phyloP scores from a whole-genome alignment of 2,797 vertebrate species.

The Poecile montanus region DNA sequence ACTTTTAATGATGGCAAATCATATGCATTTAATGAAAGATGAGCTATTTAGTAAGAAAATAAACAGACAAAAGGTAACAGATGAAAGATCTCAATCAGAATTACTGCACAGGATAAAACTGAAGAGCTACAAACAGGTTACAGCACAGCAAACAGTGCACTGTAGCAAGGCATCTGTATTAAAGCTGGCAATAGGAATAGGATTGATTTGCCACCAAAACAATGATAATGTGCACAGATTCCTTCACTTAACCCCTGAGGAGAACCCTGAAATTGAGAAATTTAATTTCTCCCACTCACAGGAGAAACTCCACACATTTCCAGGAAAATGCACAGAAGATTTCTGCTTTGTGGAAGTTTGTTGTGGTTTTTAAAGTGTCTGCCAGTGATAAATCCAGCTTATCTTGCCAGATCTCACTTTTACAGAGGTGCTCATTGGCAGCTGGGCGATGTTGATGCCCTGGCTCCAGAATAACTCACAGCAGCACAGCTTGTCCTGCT shows the following conservation, averaged over 20 bases:
- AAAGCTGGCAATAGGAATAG: not conserved
- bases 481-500: not conserved
- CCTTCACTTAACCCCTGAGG: not conserved
- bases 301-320: not conserved
- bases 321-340: not conserved
- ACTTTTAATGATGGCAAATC: not conserved
- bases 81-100: accelerated
- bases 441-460: not conserved
- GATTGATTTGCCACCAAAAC: not conserved
- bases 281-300: not conserved
- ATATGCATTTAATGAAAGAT: accelerated
- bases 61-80: not conserved
- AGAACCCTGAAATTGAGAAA: not conserved
- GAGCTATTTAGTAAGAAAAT: not conserved
- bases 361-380: not conserved
- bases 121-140: accelerated
- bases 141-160: not conserved
- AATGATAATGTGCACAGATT: accelerated
- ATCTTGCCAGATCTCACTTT: not conserved
- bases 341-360: not conserved
- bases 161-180: accelerated
- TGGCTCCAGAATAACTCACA: not conserved
- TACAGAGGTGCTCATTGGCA: accelerated
- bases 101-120: not conserved
- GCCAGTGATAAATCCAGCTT: not conserved